Percentiles rank a stretch among this genome's conserved stretches.
These are phyloP conservation scores for Avahi laniger DNA, from an alignment of 2,797 vertebrate genomes.

Conservation along the genomic window DNA sequence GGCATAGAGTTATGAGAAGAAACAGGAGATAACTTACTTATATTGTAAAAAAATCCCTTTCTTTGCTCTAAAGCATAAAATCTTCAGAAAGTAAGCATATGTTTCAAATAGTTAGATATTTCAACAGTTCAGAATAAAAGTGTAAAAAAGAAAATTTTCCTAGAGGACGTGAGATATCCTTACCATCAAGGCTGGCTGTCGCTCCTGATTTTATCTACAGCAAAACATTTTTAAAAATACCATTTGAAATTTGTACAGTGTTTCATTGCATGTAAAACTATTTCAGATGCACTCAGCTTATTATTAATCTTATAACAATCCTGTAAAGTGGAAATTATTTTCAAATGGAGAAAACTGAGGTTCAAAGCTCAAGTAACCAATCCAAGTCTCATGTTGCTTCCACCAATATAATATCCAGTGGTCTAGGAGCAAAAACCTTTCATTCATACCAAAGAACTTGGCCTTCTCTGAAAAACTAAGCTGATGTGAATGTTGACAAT, in stretches of 20 bases:
- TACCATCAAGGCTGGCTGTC: background rate
- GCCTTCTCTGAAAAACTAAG: background rate
- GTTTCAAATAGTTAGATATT: background rate
- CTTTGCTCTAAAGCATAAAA: background rate
- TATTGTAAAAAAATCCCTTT: background rate
- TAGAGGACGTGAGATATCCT: background rate
- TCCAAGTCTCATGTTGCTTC: background rate
- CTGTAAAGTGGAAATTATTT: slow-evolving; percentile 9
- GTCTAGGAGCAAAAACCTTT: background rate
- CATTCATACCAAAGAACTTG: background rate
- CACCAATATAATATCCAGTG: background rate
- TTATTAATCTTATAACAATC: background rate
- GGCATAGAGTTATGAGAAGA: background rate
- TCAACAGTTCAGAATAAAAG: background rate
- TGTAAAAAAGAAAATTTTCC: background rate
- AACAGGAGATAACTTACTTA: background rate
- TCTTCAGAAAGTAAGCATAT: background rate
- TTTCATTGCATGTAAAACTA: background rate
- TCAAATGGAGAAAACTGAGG: background rate
- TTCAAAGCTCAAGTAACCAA: background rate
- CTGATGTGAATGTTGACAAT: background rate
- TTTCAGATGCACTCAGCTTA: background rate
- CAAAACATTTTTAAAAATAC: background rate
- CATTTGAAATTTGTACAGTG: background rate
- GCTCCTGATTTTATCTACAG: background rate